Evolutionary conservation across 1,140 invertebrate species (phyloP).

Genomic region (Myzus persicae): DNA sequence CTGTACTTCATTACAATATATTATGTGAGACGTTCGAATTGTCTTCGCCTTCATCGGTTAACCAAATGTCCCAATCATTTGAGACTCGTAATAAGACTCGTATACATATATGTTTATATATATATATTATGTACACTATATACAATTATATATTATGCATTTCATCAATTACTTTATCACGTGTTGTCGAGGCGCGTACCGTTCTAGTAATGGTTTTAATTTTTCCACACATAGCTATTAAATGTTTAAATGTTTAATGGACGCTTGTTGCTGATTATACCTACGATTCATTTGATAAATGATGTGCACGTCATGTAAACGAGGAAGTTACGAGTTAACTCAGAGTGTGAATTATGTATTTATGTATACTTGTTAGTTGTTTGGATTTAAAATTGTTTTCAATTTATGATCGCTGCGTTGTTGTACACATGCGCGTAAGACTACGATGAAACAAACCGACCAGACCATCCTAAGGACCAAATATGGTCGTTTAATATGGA

Average conservation of each 20-base stretch:
- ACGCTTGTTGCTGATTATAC: not conserved
- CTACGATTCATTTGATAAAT: not conserved
- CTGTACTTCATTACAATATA: no score
- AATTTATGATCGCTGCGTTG: not conserved
- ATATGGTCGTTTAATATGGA: not conserved
- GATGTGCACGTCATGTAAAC: not conserved
- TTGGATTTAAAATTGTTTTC: not conserved
- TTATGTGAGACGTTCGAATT: no score
- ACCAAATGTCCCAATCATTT: no score
- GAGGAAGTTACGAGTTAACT: not conserved
- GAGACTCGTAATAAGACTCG: no score
- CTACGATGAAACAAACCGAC: not conserved
- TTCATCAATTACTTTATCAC: not conserved
- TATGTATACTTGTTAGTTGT: not conserved
- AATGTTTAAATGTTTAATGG: not conserved
- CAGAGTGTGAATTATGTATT: not conserved
- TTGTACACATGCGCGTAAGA: not conserved
- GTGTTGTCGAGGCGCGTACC: not conserved
- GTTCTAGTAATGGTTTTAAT: no score
- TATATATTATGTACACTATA: no score
- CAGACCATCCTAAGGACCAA: not conserved
- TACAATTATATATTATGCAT: not conserved
- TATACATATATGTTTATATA: no score
- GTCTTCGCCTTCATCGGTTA: no score
- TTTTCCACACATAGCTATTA: no score